Base-by-base conservation (phyloP, 2,797 vertebrate species). In the Gorsachius magnificus region DNA sequence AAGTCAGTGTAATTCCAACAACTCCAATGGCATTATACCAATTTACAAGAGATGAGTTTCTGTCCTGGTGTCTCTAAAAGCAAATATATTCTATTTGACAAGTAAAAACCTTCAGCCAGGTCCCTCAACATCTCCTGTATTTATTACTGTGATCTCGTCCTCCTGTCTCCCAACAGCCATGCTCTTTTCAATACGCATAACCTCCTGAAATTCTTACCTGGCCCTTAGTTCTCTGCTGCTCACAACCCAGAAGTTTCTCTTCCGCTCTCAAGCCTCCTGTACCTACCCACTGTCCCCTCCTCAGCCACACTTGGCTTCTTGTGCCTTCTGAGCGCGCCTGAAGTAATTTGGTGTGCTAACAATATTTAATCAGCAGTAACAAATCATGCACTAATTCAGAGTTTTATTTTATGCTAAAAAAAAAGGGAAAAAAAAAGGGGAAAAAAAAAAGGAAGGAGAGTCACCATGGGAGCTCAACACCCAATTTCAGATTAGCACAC, bases 1-100 rank as follows among this genome's bases (percentile, higher is more conserved):
- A 45, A 69, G 31, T 48, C 76, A 78, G 9, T 13, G 58, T 70
- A 86, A 93, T 75, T 81, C 43, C 82, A 94, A 69, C 76, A 87
- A 81, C 29, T 75, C 75, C 58, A 82, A 29, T 4, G 36, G 35
- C 51, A 56, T 54, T 86, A 60, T 28, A 93, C 35, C 80, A 70
- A 64, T 92, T 90, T 88, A 82, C 48, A 77, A 60, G n/a, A 94
- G 36, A 66, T n/a, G 21, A 88, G 51, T 65, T 93, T 95, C 70
- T 79, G 69, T 77, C 31, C 76, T 53, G 31, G 35, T 82, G 60
- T 48, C 35, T 83, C 93, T 79, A 76, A 79, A 91, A 88, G 74
- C 65, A 88, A 86, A 91, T 72, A 86, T 9, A 86, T 33, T 81
- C 58, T 75, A 61, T 57, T 16, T 72, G 66, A 79, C 85, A 76